These are phyloP conservation scores for Heteropelma amictum DNA, from an alignment of 2,888 invertebrate genomes.

Conservation along the genomic window DNA sequence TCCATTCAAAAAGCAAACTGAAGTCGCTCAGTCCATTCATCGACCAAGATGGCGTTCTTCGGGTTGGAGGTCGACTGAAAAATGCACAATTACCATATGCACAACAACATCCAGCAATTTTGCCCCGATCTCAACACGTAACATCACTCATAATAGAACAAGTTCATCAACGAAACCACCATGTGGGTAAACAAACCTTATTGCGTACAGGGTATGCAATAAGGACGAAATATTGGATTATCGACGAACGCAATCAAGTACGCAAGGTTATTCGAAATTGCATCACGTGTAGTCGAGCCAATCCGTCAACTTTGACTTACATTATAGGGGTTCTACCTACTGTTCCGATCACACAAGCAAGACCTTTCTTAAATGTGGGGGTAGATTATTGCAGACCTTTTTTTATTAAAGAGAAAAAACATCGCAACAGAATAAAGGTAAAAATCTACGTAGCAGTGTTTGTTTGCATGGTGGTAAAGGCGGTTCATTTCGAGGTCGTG, in stretches of 20 bases:
- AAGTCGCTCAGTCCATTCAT: constrained; percentile 41
- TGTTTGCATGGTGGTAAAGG: constrained; percentile 65
- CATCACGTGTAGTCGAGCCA: constrained; percentile 62
- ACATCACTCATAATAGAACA: constrained; percentile 25
- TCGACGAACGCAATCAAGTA: constrained; percentile 58
- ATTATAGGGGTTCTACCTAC: constrained; percentile 69
- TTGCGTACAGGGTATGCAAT: constrained; percentile 51
- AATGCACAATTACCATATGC: constrained; percentile 5
- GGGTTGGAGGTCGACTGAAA: constrained; percentile 51
- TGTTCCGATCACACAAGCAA: constrained; percentile 64
- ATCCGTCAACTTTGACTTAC: constrained; percentile 54
- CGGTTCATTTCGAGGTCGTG: constrained; percentile 66
- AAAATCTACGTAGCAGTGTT: constrained; percentile 56
- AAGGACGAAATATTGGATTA: constrained; percentile 65
- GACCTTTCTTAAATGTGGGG: too few relatives aligned
- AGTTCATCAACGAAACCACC: constrained; percentile 55
- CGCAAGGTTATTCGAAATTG: constrained; percentile 62
- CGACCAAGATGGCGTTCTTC: constrained; percentile 45
- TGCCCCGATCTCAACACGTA: constrained; percentile 34
- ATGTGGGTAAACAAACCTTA: constrained; percentile 59
- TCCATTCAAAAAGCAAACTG: constrained; percentile 1
- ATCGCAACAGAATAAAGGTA: constrained; percentile 39
- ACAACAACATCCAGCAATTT: constrained; percentile 37
- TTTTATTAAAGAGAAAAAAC: constrained; percentile 43
- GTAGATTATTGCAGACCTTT: too few relatives aligned